Percentiles rank a stretch among this genome's conserved stretches.
phyloP scores from a whole-genome alignment of 1,140 invertebrate species.

The Panagrolaimus sp. region DNA sequence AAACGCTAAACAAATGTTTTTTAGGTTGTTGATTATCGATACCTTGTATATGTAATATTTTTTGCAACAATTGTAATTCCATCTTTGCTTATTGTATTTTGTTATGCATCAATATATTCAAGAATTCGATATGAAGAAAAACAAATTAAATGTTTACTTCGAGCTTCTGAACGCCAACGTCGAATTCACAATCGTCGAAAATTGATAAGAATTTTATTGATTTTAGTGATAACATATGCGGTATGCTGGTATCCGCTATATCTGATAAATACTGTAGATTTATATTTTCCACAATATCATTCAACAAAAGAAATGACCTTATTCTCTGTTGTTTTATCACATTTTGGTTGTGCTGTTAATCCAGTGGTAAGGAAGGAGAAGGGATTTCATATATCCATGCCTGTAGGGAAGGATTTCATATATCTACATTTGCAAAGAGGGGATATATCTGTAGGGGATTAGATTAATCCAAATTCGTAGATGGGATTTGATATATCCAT shows the following conservation, averaged over 20 bases:
- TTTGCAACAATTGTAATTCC: slow-evolving; percentile 43
- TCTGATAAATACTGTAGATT: slow-evolving; percentile 43
- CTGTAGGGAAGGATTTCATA: slow-evolving; percentile 18
- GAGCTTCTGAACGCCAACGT: slow-evolving; percentile 39
- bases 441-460: too few relatives aligned
- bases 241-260: slow-evolving; percentile 48
- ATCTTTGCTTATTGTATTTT: slow-evolving; percentile 40
- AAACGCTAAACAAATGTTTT: too few relatives aligned
- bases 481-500: too few relatives aligned
- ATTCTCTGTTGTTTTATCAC: slow-evolving; percentile 40
- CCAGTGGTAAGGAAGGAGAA: slow-evolving; percentile 24
- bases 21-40: slow-evolving; percentile 47
- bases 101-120: slow-evolving; percentile 41
- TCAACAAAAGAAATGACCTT: slow-evolving; percentile 29
- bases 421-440: not conserved
- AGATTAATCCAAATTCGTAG: too few relatives aligned
- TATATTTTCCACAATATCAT: slow-evolving; percentile 33
- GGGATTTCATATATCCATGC: too few relatives aligned
- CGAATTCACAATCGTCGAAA: slow-evolving; percentile 43
- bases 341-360: slow-evolving; percentile 44
- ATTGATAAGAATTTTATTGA: slow-evolving; percentile 41
- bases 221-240: slow-evolving; percentile 42
- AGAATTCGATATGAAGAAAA: slow-evolving; percentile 40
- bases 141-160: slow-evolving; percentile 41
- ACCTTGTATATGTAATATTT: slow-evolving; percentile 47